Percentiles rank a stretch among this genome's conserved stretches.
Conservation (phyloP, 2,797 vertebrate species). For the Iguana delicatissima region DNA sequence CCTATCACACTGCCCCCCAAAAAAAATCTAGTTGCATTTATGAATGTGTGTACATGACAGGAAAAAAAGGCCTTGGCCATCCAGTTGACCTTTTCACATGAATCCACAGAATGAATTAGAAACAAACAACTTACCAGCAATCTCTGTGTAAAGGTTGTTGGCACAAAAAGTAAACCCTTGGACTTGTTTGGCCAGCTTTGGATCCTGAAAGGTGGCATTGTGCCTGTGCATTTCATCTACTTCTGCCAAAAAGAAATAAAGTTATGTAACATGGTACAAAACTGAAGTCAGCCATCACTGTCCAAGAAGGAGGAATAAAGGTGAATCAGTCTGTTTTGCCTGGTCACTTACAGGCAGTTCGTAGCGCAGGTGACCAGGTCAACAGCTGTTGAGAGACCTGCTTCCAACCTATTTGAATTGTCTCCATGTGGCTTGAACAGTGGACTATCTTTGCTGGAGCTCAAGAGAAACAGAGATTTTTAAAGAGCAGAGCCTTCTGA, state of each 20-base stretch:
- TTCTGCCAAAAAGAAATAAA: too few species aligned
- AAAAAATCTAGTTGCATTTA: background rate
- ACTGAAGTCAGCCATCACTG: background rate
- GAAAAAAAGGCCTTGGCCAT: background rate
- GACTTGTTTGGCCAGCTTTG: too few species aligned
- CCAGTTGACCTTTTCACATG: background rate
- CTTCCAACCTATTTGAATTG: background rate
- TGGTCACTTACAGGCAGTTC: background rate
- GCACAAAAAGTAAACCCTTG: too few species aligned
- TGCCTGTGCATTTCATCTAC: too few species aligned
- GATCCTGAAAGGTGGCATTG: rapidly evolving
- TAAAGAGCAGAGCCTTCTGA: background rate
- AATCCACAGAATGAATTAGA: too few species aligned
- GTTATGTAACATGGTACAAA: background rate
- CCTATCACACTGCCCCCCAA: background rate
- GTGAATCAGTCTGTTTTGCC: too few species aligned
- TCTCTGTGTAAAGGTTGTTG: too few species aligned
- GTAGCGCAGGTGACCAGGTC: background rate
- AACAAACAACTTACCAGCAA: too few species aligned
- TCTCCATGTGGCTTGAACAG: too few species aligned
- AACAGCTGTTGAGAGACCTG: background rate
- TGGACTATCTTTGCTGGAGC: background rate
- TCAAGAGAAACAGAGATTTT: background rate
- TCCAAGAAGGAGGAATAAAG: background rate
- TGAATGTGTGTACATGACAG: background rate